Evolutionary conservation across 2,797 vertebrate species (phyloP).

Genomic region (Falco berigora): DNA sequence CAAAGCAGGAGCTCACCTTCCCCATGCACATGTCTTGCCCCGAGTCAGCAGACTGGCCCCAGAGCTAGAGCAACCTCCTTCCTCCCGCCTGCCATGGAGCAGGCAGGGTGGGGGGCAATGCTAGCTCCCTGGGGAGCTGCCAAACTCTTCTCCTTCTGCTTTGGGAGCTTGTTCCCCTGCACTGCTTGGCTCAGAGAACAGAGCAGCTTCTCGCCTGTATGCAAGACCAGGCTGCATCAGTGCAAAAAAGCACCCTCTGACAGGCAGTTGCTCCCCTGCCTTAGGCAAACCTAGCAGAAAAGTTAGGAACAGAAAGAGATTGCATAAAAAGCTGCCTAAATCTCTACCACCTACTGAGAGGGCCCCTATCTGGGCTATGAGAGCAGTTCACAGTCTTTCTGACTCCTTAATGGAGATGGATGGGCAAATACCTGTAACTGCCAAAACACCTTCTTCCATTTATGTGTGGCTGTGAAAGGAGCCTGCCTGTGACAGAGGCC

Average conservation of each 20-base stretch:
- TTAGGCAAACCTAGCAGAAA: not conserved
- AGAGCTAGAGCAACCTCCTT: not conserved
- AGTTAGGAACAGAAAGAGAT: not conserved
- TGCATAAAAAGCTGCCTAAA: not conserved
- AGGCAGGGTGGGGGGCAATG: not conserved
- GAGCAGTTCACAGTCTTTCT: not conserved
- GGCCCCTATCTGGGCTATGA: not conserved
- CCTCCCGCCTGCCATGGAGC: not conserved
- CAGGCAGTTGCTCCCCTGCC: not conserved
- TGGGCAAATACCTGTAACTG: not conserved
- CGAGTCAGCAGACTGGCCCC: not conserved
- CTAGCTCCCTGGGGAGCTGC: not conserved
- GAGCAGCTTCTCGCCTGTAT: not conserved
- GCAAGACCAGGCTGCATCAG: not conserved
- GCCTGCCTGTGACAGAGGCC: not conserved
- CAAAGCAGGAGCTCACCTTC: not conserved
- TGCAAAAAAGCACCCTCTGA: not conserved
- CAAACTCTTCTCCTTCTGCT: not conserved
- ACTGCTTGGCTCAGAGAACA: not conserved
- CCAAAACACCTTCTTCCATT: not conserved
- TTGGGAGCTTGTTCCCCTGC: not conserved
- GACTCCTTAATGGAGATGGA: not conserved
- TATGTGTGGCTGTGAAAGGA: not conserved
- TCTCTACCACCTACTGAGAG: not conserved
- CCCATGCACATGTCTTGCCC: rapidly evolving